Evolutionary conservation across 2,113 vertebrate genomes (phyloP).

Genomic region (Hyperoodon ampullatus): DNA sequence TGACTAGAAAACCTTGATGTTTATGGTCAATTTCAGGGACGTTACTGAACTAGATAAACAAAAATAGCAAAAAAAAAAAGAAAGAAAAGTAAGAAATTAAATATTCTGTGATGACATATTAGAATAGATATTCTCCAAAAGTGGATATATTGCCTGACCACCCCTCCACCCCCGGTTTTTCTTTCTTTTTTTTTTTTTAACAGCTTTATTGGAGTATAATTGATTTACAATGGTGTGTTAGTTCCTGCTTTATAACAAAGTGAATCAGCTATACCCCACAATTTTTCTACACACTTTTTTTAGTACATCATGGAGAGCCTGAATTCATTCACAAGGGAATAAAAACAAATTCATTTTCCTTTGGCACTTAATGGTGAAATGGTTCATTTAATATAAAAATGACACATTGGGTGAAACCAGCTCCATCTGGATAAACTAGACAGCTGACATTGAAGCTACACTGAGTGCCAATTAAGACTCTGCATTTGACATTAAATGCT

Average conservation of each 20-base stretch:
- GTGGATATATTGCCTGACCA: background rate
- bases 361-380: background rate
- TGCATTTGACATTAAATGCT: background rate
- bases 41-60: background rate
- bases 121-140: background rate
- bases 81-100: background rate
- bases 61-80: background rate
- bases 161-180: fast-evolving
- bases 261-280: background rate
- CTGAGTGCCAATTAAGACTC: background rate
- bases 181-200: too few relatives aligned
- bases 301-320: background rate
- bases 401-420: background rate
- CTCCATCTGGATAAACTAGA: background rate
- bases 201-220: too few relatives aligned
- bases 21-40: background rate
- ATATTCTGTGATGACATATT: background rate
- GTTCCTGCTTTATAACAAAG: too few relatives aligned
- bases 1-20: background rate
- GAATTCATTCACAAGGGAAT: background rate
- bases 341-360: background rate
- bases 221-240: too few relatives aligned
- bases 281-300: background rate
- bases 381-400: constrained; percentile 39
- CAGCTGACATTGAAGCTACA: background rate